Conservation (phyloP, 2,113 vertebrate genomes). For the Acrocephalus kingi region DNA sequence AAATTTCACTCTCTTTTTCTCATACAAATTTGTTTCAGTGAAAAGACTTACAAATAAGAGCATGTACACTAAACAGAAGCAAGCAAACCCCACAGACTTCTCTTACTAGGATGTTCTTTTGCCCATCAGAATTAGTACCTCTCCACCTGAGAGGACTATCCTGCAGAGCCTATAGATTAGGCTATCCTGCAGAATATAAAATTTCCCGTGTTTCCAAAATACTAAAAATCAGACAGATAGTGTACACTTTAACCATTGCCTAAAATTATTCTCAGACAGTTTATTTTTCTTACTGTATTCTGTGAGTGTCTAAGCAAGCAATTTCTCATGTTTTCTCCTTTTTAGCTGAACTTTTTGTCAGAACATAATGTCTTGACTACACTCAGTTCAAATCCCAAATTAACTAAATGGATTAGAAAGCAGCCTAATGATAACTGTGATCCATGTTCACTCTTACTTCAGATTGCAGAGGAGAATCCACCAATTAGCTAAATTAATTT, state of each 20-base stretch:
- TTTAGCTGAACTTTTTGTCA: neutral
- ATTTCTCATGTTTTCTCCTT: neutral
- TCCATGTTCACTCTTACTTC: neutral
- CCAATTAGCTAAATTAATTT: neutral
- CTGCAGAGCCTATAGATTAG: neutral
- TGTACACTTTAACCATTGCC: neutral
- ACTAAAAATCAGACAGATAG: neutral
- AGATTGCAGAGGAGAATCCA: neutral
- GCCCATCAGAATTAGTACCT: neutral
- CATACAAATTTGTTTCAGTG: neutral
- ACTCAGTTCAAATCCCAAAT: neutral
- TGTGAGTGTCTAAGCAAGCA: neutral
- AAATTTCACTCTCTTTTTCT: neutral
- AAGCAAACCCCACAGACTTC: neutral
- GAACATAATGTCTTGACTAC: neutral
- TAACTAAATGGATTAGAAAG: neutral
- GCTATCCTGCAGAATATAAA: neutral
- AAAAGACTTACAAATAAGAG: neutral
- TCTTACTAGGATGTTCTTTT: rapidly evolving
- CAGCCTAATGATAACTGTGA: neutral
- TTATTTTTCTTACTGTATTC: neutral
- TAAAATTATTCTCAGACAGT: neutral
- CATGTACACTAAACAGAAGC: neutral
- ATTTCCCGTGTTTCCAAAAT: neutral
- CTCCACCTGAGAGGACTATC: neutral